A percentile compares a stretch with the other conserved stretches of the same genome.
Evolutionary conservation across 2,888 invertebrate genomes (phyloP).

Genomic region (Apodemia zela): DNA sequence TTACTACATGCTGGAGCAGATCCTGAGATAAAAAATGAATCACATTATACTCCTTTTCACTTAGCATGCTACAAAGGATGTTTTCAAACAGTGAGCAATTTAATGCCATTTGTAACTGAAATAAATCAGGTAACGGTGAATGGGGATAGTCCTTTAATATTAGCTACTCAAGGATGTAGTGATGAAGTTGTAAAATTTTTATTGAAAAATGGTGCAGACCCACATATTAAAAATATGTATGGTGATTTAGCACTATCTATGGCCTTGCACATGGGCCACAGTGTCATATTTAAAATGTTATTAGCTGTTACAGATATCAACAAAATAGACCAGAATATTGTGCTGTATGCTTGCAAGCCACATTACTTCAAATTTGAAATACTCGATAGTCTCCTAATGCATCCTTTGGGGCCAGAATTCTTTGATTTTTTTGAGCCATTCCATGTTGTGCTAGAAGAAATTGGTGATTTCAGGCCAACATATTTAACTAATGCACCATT

Average conservation of each 20-base stretch:
- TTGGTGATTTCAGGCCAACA: conserved; percentile 45
- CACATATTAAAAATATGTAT: conserved; percentile 52
- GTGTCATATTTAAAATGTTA: conserved; percentile 51
- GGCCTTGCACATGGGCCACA: conserved; percentile 53
- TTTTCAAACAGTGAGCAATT: conserved; percentile 46
- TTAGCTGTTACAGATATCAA: conserved; percentile 48
- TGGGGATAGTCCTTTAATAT: conserved; percentile 59
- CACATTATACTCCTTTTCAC: conserved; percentile 62
- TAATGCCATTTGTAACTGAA: conserved; percentile 58
- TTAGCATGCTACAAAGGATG: conserved; percentile 65
- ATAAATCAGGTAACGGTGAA: conserved; percentile 53
- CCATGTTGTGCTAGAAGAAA: conserved; percentile 46
- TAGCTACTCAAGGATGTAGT: conserved; percentile 53
- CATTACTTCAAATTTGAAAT: conserved; percentile 66
- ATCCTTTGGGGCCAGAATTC: conserved; percentile 61
- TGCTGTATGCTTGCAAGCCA: conserved; percentile 63
- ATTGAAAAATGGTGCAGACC: conserved; percentile 59
- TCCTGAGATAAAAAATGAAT: conserved; percentile 58
- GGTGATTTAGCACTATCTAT: conserved; percentile 57
- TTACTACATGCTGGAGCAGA: conserved; percentile 67
- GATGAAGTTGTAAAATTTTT: conserved; percentile 57
- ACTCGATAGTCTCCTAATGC: conserved; percentile 54
- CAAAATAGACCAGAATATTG: conserved; percentile 52
- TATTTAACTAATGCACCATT: conserved; percentile 60
- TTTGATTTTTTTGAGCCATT: conserved; percentile 57